phyloP scores from a whole-genome alignment of 2,113 vertebrate species.

The Macquaria australasica region DNA sequence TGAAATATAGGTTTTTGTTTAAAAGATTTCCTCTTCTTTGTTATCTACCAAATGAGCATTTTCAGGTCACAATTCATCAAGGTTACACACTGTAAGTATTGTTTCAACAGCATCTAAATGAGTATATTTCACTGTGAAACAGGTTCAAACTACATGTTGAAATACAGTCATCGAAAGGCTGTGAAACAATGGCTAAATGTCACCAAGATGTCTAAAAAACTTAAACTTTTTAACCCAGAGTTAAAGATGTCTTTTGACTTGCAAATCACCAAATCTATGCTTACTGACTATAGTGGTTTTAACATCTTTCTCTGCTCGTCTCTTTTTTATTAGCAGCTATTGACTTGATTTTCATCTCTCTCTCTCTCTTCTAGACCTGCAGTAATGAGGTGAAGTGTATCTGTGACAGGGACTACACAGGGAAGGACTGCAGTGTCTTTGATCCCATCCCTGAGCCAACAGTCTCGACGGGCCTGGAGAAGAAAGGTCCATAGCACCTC shows the following conservation, averaged over 20 bases:
- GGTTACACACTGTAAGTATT: neutral
- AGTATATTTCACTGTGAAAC: neutral
- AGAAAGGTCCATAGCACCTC: slow-evolving; percentile 87
- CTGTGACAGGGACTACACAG: slow-evolving; percentile 94
- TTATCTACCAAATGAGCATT: neutral
- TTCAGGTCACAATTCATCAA: neutral
- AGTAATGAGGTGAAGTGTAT: slow-evolving; percentile 97
- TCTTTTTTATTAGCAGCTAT: neutral
- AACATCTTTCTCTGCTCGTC: neutral
- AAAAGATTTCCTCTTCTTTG: neutral
- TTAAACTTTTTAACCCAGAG: no score
- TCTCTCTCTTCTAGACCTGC: slow-evolving; percentile 85
- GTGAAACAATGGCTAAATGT: neutral
- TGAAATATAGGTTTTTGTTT: neutral
- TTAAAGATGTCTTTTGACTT: neutral
- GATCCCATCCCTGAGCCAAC: slow-evolving; percentile 92
- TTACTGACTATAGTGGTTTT: neutral
- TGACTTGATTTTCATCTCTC: neutral
- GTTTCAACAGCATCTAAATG: neutral
- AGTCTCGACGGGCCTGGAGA: slow-evolving; percentile 86
- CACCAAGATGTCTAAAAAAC: neutral
- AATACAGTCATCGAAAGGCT: neutral
- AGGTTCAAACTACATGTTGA: neutral
- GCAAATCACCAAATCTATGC: neutral
- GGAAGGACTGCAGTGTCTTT: slow-evolving; percentile 95